phyloP scores from a whole-genome alignment of 1,140 invertebrate species.

The Drosophila lacteicornis region DNA sequence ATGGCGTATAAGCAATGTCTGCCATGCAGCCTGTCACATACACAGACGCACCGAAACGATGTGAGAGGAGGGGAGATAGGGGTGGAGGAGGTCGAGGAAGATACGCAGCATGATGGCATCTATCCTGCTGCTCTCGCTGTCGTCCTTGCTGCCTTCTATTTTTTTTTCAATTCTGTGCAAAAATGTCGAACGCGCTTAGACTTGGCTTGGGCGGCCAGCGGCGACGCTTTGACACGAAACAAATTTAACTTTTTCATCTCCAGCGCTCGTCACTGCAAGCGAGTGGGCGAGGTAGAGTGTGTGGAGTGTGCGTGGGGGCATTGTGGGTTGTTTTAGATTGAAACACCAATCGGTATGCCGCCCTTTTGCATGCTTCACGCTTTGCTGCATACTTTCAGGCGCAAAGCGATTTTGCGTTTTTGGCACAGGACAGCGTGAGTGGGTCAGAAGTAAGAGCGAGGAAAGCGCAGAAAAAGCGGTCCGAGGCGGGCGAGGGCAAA shows the following conservation, averaged over 20 bases:
- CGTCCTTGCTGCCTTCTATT: conserved; percentile 23
- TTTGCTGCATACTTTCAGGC: conserved; percentile 80
- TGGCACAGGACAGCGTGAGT: conserved; percentile 50
- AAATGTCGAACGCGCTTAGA: conserved; percentile 81
- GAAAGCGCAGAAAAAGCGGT: conserved; percentile 25
- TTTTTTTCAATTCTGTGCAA: conserved; percentile 76
- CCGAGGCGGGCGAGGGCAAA: conserved; percentile 20
- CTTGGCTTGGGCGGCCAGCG: conserved; percentile 58
- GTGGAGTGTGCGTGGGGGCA: background rate
- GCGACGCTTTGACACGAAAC: conserved; percentile 80
- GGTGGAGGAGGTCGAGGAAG: background rate
- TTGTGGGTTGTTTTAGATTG: conserved; percentile 21
- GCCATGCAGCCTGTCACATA: conserved; percentile 55
- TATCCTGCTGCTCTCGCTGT: conserved; percentile 32
- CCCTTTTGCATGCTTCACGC: conserved; percentile 74
- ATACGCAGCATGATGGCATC: conserved; percentile 56
- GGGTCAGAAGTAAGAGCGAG: conserved; percentile 25
- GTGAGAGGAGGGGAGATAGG: background rate
- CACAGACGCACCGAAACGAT: conserved; percentile 5
- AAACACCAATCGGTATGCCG: conserved; percentile 63
- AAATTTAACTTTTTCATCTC: conserved; percentile 83
- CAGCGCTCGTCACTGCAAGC: conserved; percentile 51
- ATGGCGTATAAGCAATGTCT: conserved; percentile 76
- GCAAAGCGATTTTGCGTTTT: conserved; percentile 80
- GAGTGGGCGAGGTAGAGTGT: background rate